Percentiles rank a stretch among this genome's conserved stretches.
Conservation (phyloP, 1,140 invertebrate genomes). For the Anadara kagoshimensis region DNA sequence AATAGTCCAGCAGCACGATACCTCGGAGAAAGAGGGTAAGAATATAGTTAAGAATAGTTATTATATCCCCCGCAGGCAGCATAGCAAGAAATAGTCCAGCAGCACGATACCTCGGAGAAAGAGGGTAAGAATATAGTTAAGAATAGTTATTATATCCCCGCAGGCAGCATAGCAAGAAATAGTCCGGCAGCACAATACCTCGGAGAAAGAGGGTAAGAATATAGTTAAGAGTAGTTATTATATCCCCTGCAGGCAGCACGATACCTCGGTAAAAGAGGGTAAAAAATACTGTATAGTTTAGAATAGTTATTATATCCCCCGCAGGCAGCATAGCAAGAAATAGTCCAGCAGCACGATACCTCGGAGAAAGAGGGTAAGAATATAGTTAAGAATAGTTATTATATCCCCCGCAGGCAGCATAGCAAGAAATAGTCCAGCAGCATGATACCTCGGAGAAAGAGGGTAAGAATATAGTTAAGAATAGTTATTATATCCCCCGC, state of each 20-base stretch:
- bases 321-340: slow-evolving; percentile 97
- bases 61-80: slow-evolving; percentile 93
- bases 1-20: slow-evolving; percentile 95
- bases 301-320: slow-evolving; percentile 98
- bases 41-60: slow-evolving; percentile 19
- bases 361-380: slow-evolving; percentile 80
- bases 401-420: no score
- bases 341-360: slow-evolving; percentile 93
- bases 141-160: no score
- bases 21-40: slow-evolving; percentile 80
- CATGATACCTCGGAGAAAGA: no score
- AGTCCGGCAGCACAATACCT: slow-evolving; percentile 93
- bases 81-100: slow-evolving; percentile 96
- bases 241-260: no score
- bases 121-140: no score
- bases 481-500: slow-evolving; percentile 99
- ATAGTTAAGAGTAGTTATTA: no score
- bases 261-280: no score
- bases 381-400: no score
- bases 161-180: slow-evolving; percentile 95
- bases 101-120: slow-evolving; percentile 83
- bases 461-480: no score
- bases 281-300: no score
- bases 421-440: no score
- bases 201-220: no score